Base-by-base conservation (phyloP, 2,888 invertebrate species). In the Dione juno region DNA sequence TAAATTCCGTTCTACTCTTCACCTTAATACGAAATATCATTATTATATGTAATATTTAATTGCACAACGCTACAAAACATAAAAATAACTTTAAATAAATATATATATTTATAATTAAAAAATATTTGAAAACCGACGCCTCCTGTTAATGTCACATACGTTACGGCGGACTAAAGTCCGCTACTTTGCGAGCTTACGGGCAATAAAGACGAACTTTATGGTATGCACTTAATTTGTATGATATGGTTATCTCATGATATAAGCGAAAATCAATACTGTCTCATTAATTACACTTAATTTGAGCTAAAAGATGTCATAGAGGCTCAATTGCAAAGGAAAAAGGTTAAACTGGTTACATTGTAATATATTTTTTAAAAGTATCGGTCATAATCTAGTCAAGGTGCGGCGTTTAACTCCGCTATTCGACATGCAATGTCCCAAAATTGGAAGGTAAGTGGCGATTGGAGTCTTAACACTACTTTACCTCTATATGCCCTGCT, bases 201-300 rank as follows among this genome's bases (percentile, higher is more conserved):
- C 63, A 66, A 70, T 72, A 72, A 72, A 69, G 66, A 70, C 57
- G 52, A 19, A 57, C 50, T 70, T 72, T 72, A 72, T 66, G 61
- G 43, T 28, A 40, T 41, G 63, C 41, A 54, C 66, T 66, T 54
- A 66, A 69, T 72, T 69, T 72, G 69, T 72, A 69, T 66, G 72
- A 66, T 72, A 67, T 57, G 63, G 66, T 64, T 66, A 70, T 66
- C 69, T 54, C 41, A 45, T 43, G 66, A 63, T 69, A 66, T 72
- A 66, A 69, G 37, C 63, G 72, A 67, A 64, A 67, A 72, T 70
- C 72, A 63, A 72, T 72, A 66, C n/a, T 64, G 21, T 16, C 21
- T n/a, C 48, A 69, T 57, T 63, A 43, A 37, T 68, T 68, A 48
- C 45, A 57, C 16, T 57, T 64, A 53, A 28, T 35, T 40, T 21